phyloP scores from a whole-genome alignment of 2,888 invertebrate species.

The Drosophila neotestacea region DNA sequence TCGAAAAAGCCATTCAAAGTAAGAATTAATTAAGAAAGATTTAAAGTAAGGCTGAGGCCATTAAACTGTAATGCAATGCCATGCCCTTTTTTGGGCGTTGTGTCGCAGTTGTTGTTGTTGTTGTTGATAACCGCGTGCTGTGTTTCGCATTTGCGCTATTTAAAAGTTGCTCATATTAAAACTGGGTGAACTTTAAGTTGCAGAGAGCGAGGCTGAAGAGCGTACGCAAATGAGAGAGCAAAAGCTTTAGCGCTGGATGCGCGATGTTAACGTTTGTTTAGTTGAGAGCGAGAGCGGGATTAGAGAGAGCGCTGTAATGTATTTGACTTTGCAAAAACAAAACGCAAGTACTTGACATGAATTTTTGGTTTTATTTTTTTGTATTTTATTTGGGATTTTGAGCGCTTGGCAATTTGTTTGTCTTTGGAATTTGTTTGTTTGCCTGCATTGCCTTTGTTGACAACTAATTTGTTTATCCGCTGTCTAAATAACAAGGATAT shows the following conservation, averaged over 20 bases:
- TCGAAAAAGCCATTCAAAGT: conserved; percentile 74
- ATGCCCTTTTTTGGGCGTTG: conserved; percentile 75
- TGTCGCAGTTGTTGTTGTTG: conserved; percentile 39
- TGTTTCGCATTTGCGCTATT: conserved; percentile 54
- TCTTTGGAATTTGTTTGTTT: conserved; percentile 65
- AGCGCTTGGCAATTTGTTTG: conserved; percentile 57
- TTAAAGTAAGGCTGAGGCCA: conserved; percentile 6
- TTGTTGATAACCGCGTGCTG: conserved; percentile 68
- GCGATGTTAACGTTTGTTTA: conserved; percentile 55
- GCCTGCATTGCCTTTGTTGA: conserved; percentile 63
- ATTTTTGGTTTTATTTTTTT: conserved; percentile 24
- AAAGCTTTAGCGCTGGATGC: conserved; percentile 27
- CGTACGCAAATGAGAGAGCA: conserved; percentile 28
- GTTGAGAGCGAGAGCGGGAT: conserved; percentile 18
- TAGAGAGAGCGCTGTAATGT: conserved; percentile 27
- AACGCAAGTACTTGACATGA: conserved; percentile 44
- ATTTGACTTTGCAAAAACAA: conserved; percentile 54
- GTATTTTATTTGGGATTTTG: conserved; percentile 27
- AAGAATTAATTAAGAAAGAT: conserved; percentile 33
- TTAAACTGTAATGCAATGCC: conserved; percentile 48
- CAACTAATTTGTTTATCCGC: conserved; percentile 73
- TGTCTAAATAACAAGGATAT: conserved; percentile 51
- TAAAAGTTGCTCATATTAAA: conserved; percentile 51
- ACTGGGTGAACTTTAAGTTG: conserved; percentile 73
- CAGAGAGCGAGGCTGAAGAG: conserved; percentile 35